Base-by-base conservation (phyloP, 2,797 vertebrate species). In the Centroberyx gerrardi region DNA sequence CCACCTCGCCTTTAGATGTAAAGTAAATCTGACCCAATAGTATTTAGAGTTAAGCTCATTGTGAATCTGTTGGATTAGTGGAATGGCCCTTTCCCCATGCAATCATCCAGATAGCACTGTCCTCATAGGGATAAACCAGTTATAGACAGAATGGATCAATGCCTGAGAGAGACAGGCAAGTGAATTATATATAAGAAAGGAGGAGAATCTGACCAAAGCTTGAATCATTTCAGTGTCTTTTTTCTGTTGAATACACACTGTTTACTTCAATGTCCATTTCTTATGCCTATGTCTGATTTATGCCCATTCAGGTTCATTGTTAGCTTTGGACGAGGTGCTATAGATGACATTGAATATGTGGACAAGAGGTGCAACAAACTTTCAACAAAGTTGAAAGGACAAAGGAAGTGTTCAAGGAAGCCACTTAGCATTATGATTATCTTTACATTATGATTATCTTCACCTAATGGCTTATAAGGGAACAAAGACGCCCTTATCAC, bases 201-300 rank as follows among this genome's bases (percentile, higher is more conserved):
- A 54, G 67, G 55, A 29, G 46, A 66, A 76, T 80, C 70, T 81
- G 42, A 78, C 78, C 74, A 79, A 87, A 86, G 64, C 53, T 76
- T 4, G 51, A 31, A 68, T 40, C 48, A 18, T 75, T 51, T 65
- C 3, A 13, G 52, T 14, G 36, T 33, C 53, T 44, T 5, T 28
- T 60, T 72, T 51, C 22, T 61, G 60, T 70, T 54, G 8, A 18
- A n/a, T 18, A 27, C 59, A 28, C 2, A 8, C 40, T 33, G 36
- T 28, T 63, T 17, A 56, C 15, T 17, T 42, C 8, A 60, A 28
- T 51, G n/a, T 17, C 18, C 38, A 44, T 51, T 56, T 76, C 46
- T 17, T 68, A 15, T 64, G 42, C 6, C 65, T 14, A 6, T 13
- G 22, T 62, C 49, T 29, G 49, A 42, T 72, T 62, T 44, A 38